Evolutionary conservation across 2,888 invertebrate species (phyloP), one percentile per base, ranked within the genome.

Genomic region (Andrena haemorrhoa): DNA sequence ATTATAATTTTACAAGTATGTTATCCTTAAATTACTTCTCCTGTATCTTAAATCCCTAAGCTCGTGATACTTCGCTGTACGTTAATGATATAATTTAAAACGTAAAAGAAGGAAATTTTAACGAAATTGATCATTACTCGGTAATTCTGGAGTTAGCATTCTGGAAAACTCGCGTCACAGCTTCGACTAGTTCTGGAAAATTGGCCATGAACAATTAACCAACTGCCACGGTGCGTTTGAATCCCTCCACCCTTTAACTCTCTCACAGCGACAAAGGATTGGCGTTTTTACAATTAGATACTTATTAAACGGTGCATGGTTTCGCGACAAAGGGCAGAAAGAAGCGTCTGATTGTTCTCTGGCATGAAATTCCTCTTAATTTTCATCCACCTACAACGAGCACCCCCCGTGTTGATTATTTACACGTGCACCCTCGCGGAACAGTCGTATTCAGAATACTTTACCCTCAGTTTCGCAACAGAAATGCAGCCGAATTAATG

Each of bases 161-260:
- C 31, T 29, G 31, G 60, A 60, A 60, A 60, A 31, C 7, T 8
- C 8, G 61, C 7, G 33, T 5, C 16, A 2, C 10, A 4, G 56
- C n/a, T 78, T 78, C 69, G 47, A 5, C 69, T 47, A 66, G 60
- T 78, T 65, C 53, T 20, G 61, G 83, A 65, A 81, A 83, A 83
- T 77, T 81, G 61, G 51, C 60, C 41, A 73, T 70, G 83, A 83
- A 83, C 82, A 82, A 83, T 83, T 82, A 83, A 82, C 58, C 35
- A 53, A 74, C 79, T 60, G 5, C 12, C 29, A 16, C 23, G 0
- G 8, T 26, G 47, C 56, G 41, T 72, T 61, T 70, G 29, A 70
- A 61, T 58, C 20, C 70, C 56, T 20, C 10, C 33, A 10, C 33
- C 56, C 23, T 10, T 29, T 56, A 56, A 69, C 29, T 51, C 53